Evolutionary conservation across 2,113 vertebrate genomes (phyloP), one percentile per base, ranked within the genome.

Genomic region (Phalacrocorax pelagicus): DNA sequence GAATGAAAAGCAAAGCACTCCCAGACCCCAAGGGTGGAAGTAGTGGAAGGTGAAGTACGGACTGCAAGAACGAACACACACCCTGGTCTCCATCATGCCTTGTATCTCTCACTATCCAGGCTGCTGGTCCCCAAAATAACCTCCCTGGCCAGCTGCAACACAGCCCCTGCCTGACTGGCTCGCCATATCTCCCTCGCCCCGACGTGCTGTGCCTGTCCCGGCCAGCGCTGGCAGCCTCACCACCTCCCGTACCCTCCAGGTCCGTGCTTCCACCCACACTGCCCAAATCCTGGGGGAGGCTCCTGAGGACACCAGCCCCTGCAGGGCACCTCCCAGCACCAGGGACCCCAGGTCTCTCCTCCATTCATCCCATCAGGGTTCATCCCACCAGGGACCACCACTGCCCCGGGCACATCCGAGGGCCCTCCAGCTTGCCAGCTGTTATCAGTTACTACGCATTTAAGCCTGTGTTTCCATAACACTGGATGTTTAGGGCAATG

Each of bases 381-480:
- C 4, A 0, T 24, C 70, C 81, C 81, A 66, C 26, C 80, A 81
- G 30, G 15, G 40, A 70, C 5, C 14, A 36, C 62, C 80, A 5
- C 49, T 18, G 44, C 22, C 55, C 83, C 70, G 0, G 58, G 40
- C 62, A 65, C 38, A 63, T 59, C 71, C 21, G 4, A 2, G 6
- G 34, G 38, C n/a, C 69, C 65, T 70, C 69, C 86, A 65, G 78
- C 69, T 66, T 55, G 55, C 74, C 44, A 34, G 75, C 51, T 91
- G 81, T 86, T 95, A 93, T 12, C 79, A 77, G 40, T 63, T 46
- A 62, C 91, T 47, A 88, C 86, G 71, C 63, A 32, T 65, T 88
- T 83, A 51, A 65, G 58, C 63, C 19, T 5, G 1, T 92, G 92
- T 94, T 96, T 94, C 92, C 95, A 91, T 66, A 97, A 97, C 79